Conservation (phyloP, 2,888 invertebrate species). For the Cyclophora punctaria region DNA sequence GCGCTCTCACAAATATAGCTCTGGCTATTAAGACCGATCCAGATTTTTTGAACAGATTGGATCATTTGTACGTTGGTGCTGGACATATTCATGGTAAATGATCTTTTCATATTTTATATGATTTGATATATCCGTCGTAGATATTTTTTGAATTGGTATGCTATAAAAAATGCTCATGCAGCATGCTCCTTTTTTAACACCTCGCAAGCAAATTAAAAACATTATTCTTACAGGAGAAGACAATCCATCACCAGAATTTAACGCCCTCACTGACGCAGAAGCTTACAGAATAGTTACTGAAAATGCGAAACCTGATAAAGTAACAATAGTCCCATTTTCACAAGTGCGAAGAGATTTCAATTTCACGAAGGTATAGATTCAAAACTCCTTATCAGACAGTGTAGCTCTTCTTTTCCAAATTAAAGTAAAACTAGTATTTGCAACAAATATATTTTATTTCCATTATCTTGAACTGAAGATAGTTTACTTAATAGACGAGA, state of each 20-base stretch:
- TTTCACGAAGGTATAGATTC: slow-evolving; percentile 30
- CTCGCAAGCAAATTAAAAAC: not conserved
- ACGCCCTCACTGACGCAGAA: slow-evolving; percentile 53
- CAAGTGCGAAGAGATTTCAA: slow-evolving; percentile 32
- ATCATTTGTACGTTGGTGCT: slow-evolving; percentile 84
- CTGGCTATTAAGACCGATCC: slow-evolving; percentile 81
- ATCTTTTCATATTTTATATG: too few species aligned
- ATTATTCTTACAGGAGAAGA: slow-evolving; percentile 30
- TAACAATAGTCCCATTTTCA: slow-evolving; percentile 53
- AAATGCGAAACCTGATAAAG: slow-evolving; percentile 44
- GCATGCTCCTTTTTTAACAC: not conserved
- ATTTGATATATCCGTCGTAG: too few species aligned
- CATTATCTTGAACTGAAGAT: too few species aligned
- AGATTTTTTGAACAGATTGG: slow-evolving; percentile 76
- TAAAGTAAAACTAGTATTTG: too few species aligned
- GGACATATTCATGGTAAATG: slow-evolving; percentile 82
- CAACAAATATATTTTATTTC: too few species aligned
- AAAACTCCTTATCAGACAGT: too few species aligned
- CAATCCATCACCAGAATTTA: slow-evolving; percentile 44
- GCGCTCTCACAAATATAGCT: slow-evolving; percentile 87
- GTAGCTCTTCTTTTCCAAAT: too few species aligned
- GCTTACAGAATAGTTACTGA: slow-evolving; percentile 46
- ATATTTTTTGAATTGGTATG: too few species aligned
- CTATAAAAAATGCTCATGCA: not conserved
- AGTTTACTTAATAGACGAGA: too few species aligned